Percentiles rank a stretch among this genome's conserved stretches.
Evolutionary conservation across 2,888 invertebrate species (phyloP).

Genomic region (Hoplodrina ambigua): DNA sequence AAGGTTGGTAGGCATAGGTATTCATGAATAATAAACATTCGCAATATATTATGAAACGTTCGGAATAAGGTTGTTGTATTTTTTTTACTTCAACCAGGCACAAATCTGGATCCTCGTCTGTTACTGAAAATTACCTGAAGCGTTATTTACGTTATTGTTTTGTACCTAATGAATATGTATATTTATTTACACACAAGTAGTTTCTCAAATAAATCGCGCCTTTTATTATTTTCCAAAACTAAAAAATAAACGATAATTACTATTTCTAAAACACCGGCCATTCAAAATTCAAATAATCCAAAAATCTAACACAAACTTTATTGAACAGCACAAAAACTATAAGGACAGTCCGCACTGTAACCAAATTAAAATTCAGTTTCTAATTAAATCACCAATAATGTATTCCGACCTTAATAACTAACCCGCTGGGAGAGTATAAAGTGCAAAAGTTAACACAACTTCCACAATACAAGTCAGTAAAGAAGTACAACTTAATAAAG

Average conservation of each 20-base stretch:
- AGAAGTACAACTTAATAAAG: constrained; percentile 3
- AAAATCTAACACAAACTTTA: constrained; percentile 16
- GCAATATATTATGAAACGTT: too few species aligned
- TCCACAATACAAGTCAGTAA: background rate
- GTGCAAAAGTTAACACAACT: constrained; percentile 59
- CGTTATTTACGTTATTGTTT: too few species aligned
- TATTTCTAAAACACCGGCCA: background rate
- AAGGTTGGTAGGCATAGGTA: too few species aligned
- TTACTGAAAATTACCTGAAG: too few species aligned
- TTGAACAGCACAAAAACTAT: constrained; percentile 36
- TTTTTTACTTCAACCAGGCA: too few species aligned
- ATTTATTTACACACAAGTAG: too few species aligned
- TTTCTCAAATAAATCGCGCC: too few species aligned
- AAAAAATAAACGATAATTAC: constrained; percentile 3
- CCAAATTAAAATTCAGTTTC: constrained; percentile 60
- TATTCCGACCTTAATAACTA: constrained; percentile 65
- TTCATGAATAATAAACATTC: too few species aligned
- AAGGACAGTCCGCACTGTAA: constrained; percentile 24
- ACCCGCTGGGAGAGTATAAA: constrained; percentile 46
- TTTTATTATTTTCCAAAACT: background rate
- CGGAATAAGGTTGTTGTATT: too few species aligned
- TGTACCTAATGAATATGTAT: too few species aligned
- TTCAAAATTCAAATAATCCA: background rate
- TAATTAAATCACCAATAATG: constrained; percentile 61
- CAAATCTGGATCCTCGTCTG: too few species aligned